Evolutionary conservation across 1,140 invertebrate genomes (phyloP).

Genomic region (Battus philenor): DNA sequence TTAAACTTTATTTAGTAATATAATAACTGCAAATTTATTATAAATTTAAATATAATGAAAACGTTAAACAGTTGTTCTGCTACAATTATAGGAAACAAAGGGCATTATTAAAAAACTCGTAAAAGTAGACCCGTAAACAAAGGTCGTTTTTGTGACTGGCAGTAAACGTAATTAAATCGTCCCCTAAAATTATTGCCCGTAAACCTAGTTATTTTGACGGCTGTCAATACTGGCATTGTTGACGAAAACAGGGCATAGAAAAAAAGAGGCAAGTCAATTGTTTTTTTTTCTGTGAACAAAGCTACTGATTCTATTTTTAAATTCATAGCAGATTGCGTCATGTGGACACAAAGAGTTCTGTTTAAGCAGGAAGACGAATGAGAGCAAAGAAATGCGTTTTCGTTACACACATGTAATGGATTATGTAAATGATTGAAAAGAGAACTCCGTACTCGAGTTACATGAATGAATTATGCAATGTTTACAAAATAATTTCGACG

Average conservation of each 20-base stretch:
- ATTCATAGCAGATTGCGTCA: slow-evolving; percentile 50
- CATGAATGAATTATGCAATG: slow-evolving; percentile 16
- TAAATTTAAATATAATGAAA: background rate
- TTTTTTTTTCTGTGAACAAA: slow-evolving; percentile 45
- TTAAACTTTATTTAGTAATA: background rate
- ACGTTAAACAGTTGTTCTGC: background rate
- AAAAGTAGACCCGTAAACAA: slow-evolving; percentile 31
- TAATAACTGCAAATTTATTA: background rate
- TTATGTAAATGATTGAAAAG: slow-evolving; percentile 16
- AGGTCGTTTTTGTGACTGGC: slow-evolving; percentile 27
- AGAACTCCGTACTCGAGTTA: slow-evolving; percentile 3
- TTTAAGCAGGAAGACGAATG: slow-evolving; percentile 21
- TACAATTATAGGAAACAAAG: slow-evolving; percentile 2
- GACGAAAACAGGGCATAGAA: slow-evolving; percentile 21
- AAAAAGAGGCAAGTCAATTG: slow-evolving; percentile 31
- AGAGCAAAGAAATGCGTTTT: slow-evolving; percentile 10
- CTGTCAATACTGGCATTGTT: slow-evolving; percentile 30
- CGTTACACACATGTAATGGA: slow-evolving; percentile 13
- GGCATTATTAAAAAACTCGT: slow-evolving; percentile 11
- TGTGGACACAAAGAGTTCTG: slow-evolving; percentile 35
- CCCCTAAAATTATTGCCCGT: slow-evolving; percentile 36
- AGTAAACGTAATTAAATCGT: slow-evolving; percentile 40
- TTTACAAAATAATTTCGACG: slow-evolving; percentile 9
- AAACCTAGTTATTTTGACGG: slow-evolving; percentile 27
- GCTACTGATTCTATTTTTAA: slow-evolving; percentile 55